Evolutionary conservation across 2,797 vertebrate genomes (phyloP), one percentile per base, ranked within the genome.

Genomic region (Neomorphus geoffroyi): DNA sequence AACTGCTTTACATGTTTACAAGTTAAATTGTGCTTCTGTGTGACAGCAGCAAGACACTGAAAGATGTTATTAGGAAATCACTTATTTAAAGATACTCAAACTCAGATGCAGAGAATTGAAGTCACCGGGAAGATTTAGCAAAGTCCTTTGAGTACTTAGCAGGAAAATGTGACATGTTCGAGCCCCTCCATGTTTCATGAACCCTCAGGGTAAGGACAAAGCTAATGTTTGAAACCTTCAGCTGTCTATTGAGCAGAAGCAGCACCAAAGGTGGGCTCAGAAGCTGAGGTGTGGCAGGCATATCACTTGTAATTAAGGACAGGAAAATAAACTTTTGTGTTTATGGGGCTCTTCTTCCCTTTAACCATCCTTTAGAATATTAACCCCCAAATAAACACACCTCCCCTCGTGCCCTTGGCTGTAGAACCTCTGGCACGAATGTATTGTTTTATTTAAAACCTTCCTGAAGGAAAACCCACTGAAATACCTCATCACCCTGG

Each of bases 251-350:
- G 33, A 80, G 53, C n/a, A 80, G 65, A 94, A 96, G 90, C 61
- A 93, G 56, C 65, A 46, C 56, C 14, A 65, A 77, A 85, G 80
- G 23, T 88, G 86, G 71, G 71, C 62, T 77, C 33, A 53, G 37
- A 86, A 86, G 56, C 61, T 13, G 30, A 71, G 13, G 8, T 4
- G 9, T 33, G 82, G 79, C 23, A 92, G 60, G 26, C 53, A 46
- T 89, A 79, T 82, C n/a, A 69, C 51, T 65, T 61, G 26, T 54
- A 57, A 62, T 89, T 74, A 88, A 27, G 46, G 32, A 80, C n/a
- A 88, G 81, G 56, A 46, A 93, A 95, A 95, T 28, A 86, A 80
- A 91, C 13, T 77, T 93, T 86, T 91, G 30, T 82, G 83, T 86
- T 94, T 85, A 50, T 61, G 48, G 94, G 12, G 39, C 23, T 91